Evolutionary conservation across 1,140 invertebrate genomes (phyloP).

Genomic region (Drosophila bocki): DNA sequence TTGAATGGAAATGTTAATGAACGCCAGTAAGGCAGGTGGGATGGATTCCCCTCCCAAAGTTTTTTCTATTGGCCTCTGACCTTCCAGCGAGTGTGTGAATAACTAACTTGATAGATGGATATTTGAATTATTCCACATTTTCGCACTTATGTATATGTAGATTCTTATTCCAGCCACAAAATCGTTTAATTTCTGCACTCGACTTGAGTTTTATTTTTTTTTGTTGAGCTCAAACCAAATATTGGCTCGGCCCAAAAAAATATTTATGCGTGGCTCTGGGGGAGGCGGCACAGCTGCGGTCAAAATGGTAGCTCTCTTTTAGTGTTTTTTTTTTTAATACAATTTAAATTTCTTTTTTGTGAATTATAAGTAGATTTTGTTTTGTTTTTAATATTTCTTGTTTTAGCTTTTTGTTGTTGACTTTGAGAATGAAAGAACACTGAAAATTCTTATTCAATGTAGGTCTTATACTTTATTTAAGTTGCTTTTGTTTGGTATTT

Average conservation of each 20-base stretch:
- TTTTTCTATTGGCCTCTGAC: slow-evolving; percentile 2
- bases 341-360: neutral
- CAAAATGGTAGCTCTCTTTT: neutral
- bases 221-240: slow-evolving; percentile 29
- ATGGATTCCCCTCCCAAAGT: slow-evolving; percentile 4
- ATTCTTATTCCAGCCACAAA: neutral
- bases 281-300: neutral
- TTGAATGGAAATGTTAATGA: slow-evolving; percentile 38
- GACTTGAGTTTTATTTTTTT: slow-evolving; percentile 14
- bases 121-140: neutral
- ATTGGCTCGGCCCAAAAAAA: slow-evolving; percentile 41
- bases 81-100: slow-evolving; percentile 29
- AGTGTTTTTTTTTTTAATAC: neutral
- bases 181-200: slow-evolving; percentile 15
- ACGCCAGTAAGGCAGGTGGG: slow-evolving; percentile 15
- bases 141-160: neutral
- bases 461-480: neutral
- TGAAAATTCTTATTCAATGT: no score
- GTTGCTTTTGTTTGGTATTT: neutral
- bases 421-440: no score
- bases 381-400: neutral
- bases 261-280: slow-evolving; percentile 12
- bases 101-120: slow-evolving; percentile 1
- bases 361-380: neutral
- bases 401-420: no score